Conservation (phyloP, 2,888 invertebrate species). For the Latheticus oryzae region DNA sequence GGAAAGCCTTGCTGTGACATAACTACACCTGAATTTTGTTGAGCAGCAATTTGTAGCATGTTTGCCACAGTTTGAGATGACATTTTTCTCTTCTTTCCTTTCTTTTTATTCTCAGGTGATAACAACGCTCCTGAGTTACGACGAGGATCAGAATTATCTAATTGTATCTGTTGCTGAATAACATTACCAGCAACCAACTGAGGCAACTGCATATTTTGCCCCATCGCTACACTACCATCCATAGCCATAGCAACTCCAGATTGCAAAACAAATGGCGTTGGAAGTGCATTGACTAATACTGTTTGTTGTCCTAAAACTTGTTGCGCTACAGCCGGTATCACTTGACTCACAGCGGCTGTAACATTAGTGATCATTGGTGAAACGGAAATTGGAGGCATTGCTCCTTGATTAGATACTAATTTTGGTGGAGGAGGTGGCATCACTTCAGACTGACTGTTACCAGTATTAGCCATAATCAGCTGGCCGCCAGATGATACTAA, state of each 20-base stretch:
- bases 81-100: constrained; percentile 78
- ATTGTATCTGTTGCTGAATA: constrained; percentile 69
- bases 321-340: constrained; percentile 70
- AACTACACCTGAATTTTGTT: constrained; percentile 73
- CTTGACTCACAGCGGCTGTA: constrained; percentile 74
- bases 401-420: constrained; percentile 60
- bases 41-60: constrained; percentile 76
- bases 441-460: constrained; percentile 70
- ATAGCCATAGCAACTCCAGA: constrained; percentile 79
- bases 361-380: constrained; percentile 75
- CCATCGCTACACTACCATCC: constrained; percentile 69
- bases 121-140: constrained; percentile 68
- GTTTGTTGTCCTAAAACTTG: constrained; percentile 77
- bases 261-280: constrained; percentile 82
- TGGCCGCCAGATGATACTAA: constrained; percentile 82
- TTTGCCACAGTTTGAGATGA: constrained; percentile 77
- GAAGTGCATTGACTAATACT: constrained; percentile 83
- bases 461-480: constrained; percentile 73
- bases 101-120: constrained; percentile 74
- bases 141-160: constrained; percentile 70
- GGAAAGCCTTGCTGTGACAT: constrained; percentile 72
- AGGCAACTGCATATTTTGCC: constrained; percentile 77
- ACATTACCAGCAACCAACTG: constrained; percentile 77
- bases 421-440: constrained; percentile 72
- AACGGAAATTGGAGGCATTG: constrained; percentile 72